A percentile compares a stretch with the other conserved stretches of the same genome.
Conservation (phyloP, 2,113 vertebrate species). For the Oryzias woworae region DNA sequence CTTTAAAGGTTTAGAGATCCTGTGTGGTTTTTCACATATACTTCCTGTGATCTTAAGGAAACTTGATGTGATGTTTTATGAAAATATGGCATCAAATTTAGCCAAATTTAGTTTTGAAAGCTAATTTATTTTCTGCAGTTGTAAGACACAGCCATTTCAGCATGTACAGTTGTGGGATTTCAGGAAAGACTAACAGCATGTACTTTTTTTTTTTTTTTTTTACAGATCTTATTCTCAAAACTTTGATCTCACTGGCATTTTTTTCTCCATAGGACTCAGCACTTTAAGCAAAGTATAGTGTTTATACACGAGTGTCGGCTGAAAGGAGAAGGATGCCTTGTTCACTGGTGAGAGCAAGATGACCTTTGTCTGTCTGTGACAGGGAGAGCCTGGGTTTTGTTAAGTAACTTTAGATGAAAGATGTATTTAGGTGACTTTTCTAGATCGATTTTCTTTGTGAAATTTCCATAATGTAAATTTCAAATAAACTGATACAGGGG, state of each 20-base stretch:
- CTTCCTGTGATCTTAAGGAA: too few species aligned
- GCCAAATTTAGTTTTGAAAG: too few species aligned
- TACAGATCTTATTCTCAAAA: background rate
- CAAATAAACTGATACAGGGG: background rate
- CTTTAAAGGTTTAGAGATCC: too few species aligned
- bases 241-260: background rate
- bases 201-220: background rate
- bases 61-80: too few species aligned
- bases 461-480: background rate
- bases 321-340: slow-evolving; percentile 88
- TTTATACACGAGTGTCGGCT: slow-evolving; percentile 95
- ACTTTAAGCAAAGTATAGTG: slow-evolving; percentile 92
- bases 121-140: too few species aligned
- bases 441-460: background rate
- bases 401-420: background rate
- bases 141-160: too few species aligned
- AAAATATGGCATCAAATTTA: too few species aligned
- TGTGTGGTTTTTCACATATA: too few species aligned
- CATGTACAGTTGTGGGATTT: too few species aligned
- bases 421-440: background rate
- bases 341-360: slow-evolving; percentile 86
- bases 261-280: slow-evolving; percentile 79
- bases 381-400: background rate
- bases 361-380: slow-evolving; percentile 1
- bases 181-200: too few species aligned